Percentiles rank a stretch among this genome's conserved stretches.
phyloP scores from a whole-genome alignment of 2,797 vertebrate genomes.

The Hafferia zeledoni region DNA sequence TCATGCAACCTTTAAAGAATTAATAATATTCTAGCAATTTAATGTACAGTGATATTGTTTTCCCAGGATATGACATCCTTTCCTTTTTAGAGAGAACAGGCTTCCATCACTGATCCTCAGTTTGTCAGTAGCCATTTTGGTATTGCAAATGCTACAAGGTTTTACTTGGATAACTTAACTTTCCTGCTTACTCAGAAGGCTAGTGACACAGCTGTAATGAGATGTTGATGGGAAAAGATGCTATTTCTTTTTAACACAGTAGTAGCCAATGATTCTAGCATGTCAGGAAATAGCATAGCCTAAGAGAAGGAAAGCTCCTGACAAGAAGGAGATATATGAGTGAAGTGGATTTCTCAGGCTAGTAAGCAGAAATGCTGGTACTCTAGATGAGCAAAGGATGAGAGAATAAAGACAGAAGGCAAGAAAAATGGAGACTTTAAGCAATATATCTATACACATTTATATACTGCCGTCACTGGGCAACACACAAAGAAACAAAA shows the following conservation, averaged over 20 bases:
- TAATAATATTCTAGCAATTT: background rate
- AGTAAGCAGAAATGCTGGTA: constrained; percentile 43
- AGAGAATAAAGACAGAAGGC: constrained; percentile 21
- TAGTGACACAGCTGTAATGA: background rate
- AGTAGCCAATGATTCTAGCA: background rate
- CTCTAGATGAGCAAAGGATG: constrained; percentile 16
- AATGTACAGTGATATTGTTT: background rate
- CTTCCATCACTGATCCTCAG: background rate
- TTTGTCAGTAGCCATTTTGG: background rate
- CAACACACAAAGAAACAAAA: constrained; percentile 36
- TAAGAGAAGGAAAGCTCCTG: constrained; percentile 17
- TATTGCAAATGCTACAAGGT: background rate
- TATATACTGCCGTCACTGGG: constrained; percentile 11
- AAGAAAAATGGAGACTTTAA: constrained; percentile 48
- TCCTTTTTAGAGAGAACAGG: background rate
- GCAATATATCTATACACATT: constrained; percentile 13
- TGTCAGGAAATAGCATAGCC: background rate
- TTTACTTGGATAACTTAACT: background rate
- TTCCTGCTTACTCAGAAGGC: background rate
- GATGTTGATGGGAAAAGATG: background rate
- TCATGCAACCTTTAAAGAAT: background rate
- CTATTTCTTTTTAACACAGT: background rate
- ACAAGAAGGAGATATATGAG: constrained; percentile 37
- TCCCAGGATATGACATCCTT: background rate
- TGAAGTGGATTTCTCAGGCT: constrained; percentile 35